Percentiles rank a stretch among this genome's conserved stretches.
Evolutionary conservation across 2,888 invertebrate species (phyloP).

Genomic region (Drosophila ezoana): DNA sequence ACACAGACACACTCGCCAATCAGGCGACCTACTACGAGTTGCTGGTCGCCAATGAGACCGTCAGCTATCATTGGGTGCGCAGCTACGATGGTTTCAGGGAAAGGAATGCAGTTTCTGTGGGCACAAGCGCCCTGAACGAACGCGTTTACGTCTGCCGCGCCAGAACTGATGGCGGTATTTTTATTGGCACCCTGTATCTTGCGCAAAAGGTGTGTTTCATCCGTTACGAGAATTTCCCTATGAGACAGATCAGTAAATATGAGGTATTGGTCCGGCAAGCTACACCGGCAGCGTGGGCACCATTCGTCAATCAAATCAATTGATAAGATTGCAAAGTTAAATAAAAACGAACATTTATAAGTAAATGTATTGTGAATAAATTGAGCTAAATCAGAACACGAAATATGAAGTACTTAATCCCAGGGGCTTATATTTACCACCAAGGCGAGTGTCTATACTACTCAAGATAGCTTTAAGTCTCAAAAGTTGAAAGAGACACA

Average conservation of each 20-base stretch:
- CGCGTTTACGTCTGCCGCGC: slow-evolving; percentile 46
- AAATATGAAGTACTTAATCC: no score
- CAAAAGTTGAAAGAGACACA: no score
- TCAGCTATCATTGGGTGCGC: slow-evolving; percentile 5
- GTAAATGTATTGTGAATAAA: background rate
- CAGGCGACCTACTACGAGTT: background rate
- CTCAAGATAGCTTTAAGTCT: no score
- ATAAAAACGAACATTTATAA: background rate
- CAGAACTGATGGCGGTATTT: slow-evolving; percentile 4
- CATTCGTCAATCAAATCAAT: background rate
- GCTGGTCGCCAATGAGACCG: slow-evolving; percentile 13
- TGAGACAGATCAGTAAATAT: slow-evolving; percentile 35
- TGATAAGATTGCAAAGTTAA: background rate
- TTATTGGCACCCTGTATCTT: slow-evolving; percentile 37
- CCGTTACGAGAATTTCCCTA: slow-evolving; percentile 6
- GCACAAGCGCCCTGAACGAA: slow-evolving; percentile 37
- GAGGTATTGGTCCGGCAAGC: slow-evolving; percentile 40
- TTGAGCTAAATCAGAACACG: background rate
- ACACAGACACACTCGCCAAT: background rate
- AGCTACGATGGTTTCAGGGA: slow-evolving; percentile 48
- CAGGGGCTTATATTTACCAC: no score
- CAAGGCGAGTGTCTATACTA: no score
- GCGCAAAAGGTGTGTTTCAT: slow-evolving; percentile 24
- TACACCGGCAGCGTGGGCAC: background rate
- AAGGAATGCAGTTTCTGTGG: slow-evolving; percentile 43